Percentiles rank a stretch among this genome's conserved stretches.
phyloP scores from a whole-genome alignment of 2,113 vertebrate genomes.

The Podilymbus podiceps region DNA sequence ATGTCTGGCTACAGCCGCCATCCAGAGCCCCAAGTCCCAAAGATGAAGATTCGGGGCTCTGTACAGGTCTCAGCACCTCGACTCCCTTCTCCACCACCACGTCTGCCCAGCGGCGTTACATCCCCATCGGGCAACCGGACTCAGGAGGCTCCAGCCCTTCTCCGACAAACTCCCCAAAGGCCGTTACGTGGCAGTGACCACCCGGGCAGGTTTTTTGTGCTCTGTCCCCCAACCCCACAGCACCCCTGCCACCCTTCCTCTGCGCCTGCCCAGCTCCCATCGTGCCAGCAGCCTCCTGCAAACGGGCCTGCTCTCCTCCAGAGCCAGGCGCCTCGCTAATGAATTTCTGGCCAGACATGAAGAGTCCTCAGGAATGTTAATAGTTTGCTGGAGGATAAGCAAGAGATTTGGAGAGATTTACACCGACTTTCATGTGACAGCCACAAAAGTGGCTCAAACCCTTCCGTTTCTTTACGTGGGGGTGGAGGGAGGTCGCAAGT shows the following conservation, averaged over 20 bases:
- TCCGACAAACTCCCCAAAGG: neutral
- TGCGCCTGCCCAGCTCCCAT: rapidly evolving
- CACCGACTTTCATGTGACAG: conserved; percentile 49
- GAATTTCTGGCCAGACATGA: conserved; percentile 67
- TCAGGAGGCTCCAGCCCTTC: neutral
- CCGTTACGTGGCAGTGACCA: neutral
- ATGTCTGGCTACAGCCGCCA: neutral
- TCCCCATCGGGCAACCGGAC: rapidly evolving
- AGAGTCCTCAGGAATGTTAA: conserved; percentile 70
- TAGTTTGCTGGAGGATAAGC: conserved; percentile 66
- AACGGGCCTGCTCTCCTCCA: neutral
- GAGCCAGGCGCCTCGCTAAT: conserved; percentile 43
- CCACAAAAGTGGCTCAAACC: conserved; percentile 17
- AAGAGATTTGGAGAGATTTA: conserved; percentile 63
- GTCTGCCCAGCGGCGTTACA: neutral
- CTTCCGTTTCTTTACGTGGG: neutral
- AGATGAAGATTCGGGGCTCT: neutral
- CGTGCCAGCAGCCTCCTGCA: conserved; percentile 2
- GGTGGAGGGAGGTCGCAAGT: neutral
- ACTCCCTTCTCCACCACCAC: neutral
- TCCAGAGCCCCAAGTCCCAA: neutral
- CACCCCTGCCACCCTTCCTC: neutral
- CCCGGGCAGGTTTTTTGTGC: neutral
- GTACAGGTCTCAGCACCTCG: neutral
- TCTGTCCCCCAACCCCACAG: neutral